phyloP scores from a whole-genome alignment of 2,888 invertebrate species.

The Tinea pellionella region DNA sequence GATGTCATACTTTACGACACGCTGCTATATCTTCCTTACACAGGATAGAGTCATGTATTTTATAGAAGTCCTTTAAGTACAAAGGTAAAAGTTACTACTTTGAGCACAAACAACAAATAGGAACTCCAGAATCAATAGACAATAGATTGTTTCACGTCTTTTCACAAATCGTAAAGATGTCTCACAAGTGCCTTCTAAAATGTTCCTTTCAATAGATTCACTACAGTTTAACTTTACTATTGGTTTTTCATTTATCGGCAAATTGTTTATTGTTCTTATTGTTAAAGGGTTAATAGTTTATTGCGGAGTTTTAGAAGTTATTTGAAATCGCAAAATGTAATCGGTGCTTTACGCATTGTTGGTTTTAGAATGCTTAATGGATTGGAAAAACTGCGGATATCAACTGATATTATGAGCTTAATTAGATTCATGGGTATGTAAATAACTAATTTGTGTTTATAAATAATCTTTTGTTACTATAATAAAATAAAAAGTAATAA shows the following conservation, averaged over 20 bases:
- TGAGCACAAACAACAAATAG: slow-evolving; percentile 55
- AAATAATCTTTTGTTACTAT: background rate
- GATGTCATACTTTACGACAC: too few species aligned
- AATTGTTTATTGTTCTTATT: background rate
- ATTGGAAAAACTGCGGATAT: background rate
- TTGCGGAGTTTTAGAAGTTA: background rate
- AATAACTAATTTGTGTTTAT: background rate
- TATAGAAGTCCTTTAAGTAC: slow-evolving; percentile 2
- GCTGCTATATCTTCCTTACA: background rate
- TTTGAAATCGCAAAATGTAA: background rate
- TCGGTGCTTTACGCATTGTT: background rate
- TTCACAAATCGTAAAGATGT: slow-evolving; percentile 47
- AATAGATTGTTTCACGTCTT: slow-evolving; percentile 60
- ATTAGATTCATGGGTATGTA: background rate
- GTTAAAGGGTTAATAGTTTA: background rate
- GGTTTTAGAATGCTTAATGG: background rate
- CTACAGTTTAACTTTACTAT: background rate
- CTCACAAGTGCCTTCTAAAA: slow-evolving; percentile 32
- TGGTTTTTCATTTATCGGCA: background rate
- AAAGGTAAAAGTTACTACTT: slow-evolving; percentile 23
- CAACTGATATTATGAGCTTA: background rate
- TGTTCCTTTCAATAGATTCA: slow-evolving; percentile 9
- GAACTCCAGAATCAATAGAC: slow-evolving; percentile 52
- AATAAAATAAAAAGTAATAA: too few species aligned
- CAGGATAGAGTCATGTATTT: slow-evolving; percentile 2